Percentiles rank a stretch among this genome's conserved stretches.
Conservation (phyloP, 2,113 vertebrate species). For the Calyptomena viridis region DNA sequence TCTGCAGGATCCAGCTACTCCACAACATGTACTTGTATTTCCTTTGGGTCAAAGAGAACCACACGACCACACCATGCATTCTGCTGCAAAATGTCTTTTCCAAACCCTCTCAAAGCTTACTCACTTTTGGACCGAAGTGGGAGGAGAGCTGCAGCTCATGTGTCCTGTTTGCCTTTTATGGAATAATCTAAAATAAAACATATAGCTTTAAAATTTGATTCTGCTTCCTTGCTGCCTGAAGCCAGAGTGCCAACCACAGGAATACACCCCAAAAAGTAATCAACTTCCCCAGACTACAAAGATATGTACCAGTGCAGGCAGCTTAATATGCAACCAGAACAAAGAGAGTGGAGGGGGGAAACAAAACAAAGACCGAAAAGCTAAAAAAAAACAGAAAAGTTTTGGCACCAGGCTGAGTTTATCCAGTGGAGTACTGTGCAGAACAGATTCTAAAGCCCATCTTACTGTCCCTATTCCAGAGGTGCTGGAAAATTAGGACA, state of each 20-base stretch:
- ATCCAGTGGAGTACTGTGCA: neutral
- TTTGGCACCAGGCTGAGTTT: neutral
- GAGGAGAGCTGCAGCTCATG: neutral
- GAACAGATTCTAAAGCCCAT: neutral
- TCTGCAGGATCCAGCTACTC: neutral
- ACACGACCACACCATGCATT: neutral
- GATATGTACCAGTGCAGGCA: neutral
- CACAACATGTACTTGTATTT: accelerated
- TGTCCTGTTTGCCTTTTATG: neutral
- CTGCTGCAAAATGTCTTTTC: neutral
- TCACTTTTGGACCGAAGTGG: neutral
- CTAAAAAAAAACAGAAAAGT: neutral
- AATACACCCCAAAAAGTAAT: neutral
- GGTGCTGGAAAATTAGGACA: neutral
- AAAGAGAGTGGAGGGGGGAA: neutral
- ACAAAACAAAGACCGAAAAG: neutral
- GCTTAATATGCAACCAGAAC: neutral
- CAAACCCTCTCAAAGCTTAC: neutral
- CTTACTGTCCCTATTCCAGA: neutral
- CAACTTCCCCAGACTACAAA: neutral
- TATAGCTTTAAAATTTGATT: neutral
- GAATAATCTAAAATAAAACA: neutral
- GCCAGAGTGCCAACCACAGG: neutral
- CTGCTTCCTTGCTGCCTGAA: neutral
- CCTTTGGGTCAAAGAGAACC: neutral